Evolutionary conservation across 2,113 vertebrate genomes (phyloP), one percentile per base, ranked within the genome.

Genomic region (Oreochromis aureus): DNA sequence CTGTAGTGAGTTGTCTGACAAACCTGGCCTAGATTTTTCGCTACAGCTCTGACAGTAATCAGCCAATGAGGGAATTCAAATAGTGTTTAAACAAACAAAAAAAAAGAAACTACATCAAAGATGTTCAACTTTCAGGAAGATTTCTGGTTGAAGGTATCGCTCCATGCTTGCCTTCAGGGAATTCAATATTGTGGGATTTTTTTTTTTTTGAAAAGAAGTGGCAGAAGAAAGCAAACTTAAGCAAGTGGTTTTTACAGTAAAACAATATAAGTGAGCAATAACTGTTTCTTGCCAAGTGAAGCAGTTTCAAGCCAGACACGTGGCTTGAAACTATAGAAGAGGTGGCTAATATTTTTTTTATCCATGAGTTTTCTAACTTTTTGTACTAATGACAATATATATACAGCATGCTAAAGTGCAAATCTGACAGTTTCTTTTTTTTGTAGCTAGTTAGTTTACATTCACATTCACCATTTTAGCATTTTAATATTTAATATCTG

Each of bases 21-120:
- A 81, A 56, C 86, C 66, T 82, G 91, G 18, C 91, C 88, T 56
- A 88, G 81, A 90, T 88, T 81, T 22, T 36, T 19, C 11, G 24
- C 59, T 83, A 10, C 71, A 83, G 71, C 46, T 81, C 83, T 44
- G 48, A 79, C 83, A 83, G 73, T 89, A 89, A 92, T 90, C 88
- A 82, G 73, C 53, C 86, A 86, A 32, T 71, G 76, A 48, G 88
- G 90, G 90, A 88, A 87, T 87, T 87, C 39, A 84, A 44, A 78
- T 46, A 22, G 12, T 22, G 54, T 86, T 81, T 32, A 15, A 46
- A 78, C 16, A 48, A n/a, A 66, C 6, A 11, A 46, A 51, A 19
- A 48, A 5, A 27, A 2, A 9, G 58, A 24, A 61, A 18, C 24
- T 27, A 46, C 73, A 81, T 83, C 61, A 86, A 81, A 87, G 80